Evolutionary conservation across 2,888 invertebrate genomes (phyloP).

Genomic region (Tenthredo distinguenda): DNA sequence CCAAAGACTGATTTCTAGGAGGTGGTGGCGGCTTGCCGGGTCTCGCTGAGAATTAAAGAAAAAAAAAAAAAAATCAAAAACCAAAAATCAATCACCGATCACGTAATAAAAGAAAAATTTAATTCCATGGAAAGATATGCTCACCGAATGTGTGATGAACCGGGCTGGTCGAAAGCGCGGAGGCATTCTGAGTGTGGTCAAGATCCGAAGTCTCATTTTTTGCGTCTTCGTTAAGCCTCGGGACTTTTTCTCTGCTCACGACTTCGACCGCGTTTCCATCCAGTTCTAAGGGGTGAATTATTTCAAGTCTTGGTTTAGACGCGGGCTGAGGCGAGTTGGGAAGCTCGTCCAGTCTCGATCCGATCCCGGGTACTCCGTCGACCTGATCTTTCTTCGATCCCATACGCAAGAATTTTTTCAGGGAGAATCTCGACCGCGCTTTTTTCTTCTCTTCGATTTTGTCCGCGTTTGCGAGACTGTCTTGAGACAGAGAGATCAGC

Average conservation of each 20-base stretch:
- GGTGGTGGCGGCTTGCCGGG: constrained; percentile 89
- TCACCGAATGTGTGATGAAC: constrained; percentile 65
- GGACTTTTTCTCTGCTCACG: constrained; percentile 80
- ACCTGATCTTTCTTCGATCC: constrained; percentile 87
- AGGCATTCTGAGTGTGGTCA: constrained; percentile 59
- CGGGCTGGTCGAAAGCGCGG: constrained; percentile 59
- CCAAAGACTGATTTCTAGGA: constrained; percentile 81
- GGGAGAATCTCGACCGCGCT: constrained; percentile 86
- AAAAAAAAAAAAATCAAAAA: neutral
- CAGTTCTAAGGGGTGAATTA: constrained; percentile 93
- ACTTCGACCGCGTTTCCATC: constrained; percentile 91
- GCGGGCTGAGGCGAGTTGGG: constrained; percentile 81
- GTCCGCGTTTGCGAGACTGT: constrained; percentile 81
- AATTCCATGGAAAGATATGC: constrained; percentile 50
- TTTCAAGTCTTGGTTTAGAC: constrained; percentile 87
- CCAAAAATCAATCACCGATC: neutral
- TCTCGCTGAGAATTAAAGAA: constrained; percentile 72
- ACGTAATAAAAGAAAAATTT: neutral
- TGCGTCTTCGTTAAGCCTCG: constrained; percentile 74
- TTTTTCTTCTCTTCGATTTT: constrained; percentile 83
- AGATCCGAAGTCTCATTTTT: constrained; percentile 65
- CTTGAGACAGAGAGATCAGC: constrained; percentile 87
- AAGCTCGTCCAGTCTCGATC: constrained; percentile 80
- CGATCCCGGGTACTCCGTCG: constrained; percentile 79
- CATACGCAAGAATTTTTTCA: constrained; percentile 91